Base-by-base conservation (phyloP, 2,888 invertebrate genomes). In the Lapara coniferarum region DNA sequence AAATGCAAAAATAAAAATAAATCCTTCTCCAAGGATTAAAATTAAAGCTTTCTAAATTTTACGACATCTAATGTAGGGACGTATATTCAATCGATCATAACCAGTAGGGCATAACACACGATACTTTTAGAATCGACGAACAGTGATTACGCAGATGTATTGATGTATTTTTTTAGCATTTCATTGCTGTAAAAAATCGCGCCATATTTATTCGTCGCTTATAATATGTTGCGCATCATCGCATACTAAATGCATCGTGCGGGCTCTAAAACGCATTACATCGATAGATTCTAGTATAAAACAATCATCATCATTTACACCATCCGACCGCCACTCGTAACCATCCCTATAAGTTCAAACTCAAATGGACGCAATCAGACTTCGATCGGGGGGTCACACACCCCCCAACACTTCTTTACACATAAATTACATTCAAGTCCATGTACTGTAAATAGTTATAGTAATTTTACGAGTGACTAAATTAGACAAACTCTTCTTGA, bases 331-430 rank as follows among this genome's bases (percentile, higher is more conserved):
- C 63, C 63, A 63, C 63, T 63, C 63, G 63, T 49, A 63, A 63
- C 46, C 46, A 63, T 63, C 19, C 63, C 49, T 63, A 63, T 63
- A 63, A 63, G 63, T 63, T 63, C 46, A 63, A 63, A 19, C 63
- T 63, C 49, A 63, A 49, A 63, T 16, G 63, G 63, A 63, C 63
- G 63, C 63, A 63, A 63, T 63, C 63, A 63, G 63, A 63, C 63
- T 63, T 63, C 46, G n/a, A 63, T 63, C 63, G 63, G 49, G 63
- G 59, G 63, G 63, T 63, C 49, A 49, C 12, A 19, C 44, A 49
- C 63, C 63, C 63, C 59, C 49, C 46, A 63, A 63, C 13, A 12
- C 46, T 63, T 63, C 63, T 53, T 66, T 66, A 66, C 66, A 66
- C 37, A 53, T 63, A 63, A 63, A 63, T 63, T 46, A 63, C 63